These are phyloP conservation scores for Hydropsyche betteni DNA, from an alignment of 2,888 invertebrate genomes.

Conservation along the genomic window DNA sequence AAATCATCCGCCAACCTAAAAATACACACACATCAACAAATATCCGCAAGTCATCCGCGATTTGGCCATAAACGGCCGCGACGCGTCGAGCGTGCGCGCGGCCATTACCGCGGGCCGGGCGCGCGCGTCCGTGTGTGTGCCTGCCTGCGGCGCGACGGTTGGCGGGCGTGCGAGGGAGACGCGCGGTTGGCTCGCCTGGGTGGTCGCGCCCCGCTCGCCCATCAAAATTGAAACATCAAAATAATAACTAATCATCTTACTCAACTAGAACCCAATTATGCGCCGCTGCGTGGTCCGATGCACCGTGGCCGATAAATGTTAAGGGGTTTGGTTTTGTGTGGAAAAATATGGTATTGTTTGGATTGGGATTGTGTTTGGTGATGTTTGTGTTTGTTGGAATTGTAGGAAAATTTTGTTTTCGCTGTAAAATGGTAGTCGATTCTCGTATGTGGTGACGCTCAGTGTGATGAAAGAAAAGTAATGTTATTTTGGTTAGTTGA, in stretches of 20 bases:
- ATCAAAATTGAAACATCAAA: conserved; percentile 52
- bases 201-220: conserved; percentile 39
- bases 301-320: conserved; percentile 25
- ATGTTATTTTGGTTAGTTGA: not conserved
- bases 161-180: not conserved
- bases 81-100: not conserved
- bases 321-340: not conserved
- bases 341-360: no score
- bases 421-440: not conserved
- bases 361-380: no score
- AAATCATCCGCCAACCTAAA: not conserved
- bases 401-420: no score
- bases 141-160: not conserved
- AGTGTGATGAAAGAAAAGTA: not conserved
- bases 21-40: not conserved
- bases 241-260: conserved; percentile 51
- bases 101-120: not conserved
- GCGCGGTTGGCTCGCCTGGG: conserved; percentile 27
- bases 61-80: no score
- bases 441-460: not conserved
- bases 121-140: not conserved
- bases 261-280: conserved; percentile 50
- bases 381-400: no score
- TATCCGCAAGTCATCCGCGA: not conserved
- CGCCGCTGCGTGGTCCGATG: conserved; percentile 8